Conservation (phyloP, 2,113 vertebrate genomes). For the Pachypanchax playfairii region DNA sequence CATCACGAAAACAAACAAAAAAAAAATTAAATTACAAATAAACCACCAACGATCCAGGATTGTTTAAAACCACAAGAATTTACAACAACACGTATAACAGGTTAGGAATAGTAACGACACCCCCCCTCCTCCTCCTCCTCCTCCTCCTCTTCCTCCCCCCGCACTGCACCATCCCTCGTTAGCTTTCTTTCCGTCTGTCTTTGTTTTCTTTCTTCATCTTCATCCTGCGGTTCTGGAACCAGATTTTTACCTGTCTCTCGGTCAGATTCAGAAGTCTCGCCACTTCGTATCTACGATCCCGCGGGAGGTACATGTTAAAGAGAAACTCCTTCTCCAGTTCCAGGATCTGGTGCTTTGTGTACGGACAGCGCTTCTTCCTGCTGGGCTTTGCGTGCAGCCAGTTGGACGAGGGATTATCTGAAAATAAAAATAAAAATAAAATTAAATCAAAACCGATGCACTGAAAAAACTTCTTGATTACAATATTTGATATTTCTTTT, state of each 20-base stretch:
- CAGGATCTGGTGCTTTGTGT: slow-evolving; percentile 96
- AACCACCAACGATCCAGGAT: slow-evolving; percentile 76
- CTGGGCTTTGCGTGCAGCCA: slow-evolving; percentile 99
- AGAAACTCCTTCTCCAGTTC: slow-evolving; percentile 99
- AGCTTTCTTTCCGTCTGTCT: slow-evolving; percentile 91
- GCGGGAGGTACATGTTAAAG: slow-evolving; percentile 99
- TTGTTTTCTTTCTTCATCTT: slow-evolving; percentile 99
- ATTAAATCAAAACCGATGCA: no score
- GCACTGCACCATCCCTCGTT: slow-evolving; percentile 52
- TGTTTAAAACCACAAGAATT: slow-evolving; percentile 80
- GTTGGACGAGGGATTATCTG: slow-evolving; percentile 95
- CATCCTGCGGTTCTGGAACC: slow-evolving; percentile 99
- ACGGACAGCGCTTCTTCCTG: slow-evolving; percentile 96
- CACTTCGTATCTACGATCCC: slow-evolving; percentile 97
- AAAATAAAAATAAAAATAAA: slow-evolving; percentile 60
- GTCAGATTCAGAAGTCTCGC: slow-evolving; percentile 94
- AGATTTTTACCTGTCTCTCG: slow-evolving; percentile 99
- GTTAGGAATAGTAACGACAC: slow-evolving; percentile 42
- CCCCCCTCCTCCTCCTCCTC: slow-evolving; percentile 5
- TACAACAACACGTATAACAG: slow-evolving; percentile 83
- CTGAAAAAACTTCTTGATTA: no score
- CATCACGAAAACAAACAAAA: no score
- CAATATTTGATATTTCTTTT: no score
- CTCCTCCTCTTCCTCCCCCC: slow-evolving; percentile 32
- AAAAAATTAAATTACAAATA: no score